Conservation (phyloP, 2,888 invertebrate species). For the Amblyjoppa fuscipennis region DNA sequence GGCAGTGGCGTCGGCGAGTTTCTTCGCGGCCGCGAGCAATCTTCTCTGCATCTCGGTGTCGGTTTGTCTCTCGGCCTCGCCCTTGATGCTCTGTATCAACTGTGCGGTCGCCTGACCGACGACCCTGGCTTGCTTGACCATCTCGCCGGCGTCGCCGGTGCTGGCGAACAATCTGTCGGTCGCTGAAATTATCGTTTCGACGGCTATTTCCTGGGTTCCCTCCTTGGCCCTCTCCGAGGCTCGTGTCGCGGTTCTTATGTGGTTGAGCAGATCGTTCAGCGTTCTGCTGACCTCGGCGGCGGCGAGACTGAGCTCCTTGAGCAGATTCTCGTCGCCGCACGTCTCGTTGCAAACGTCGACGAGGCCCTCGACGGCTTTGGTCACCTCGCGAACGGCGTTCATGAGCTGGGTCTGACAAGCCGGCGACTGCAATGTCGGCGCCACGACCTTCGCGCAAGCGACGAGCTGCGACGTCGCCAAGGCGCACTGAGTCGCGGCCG, state of each 20-base stretch:
- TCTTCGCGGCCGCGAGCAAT: slow-evolving; percentile 97
- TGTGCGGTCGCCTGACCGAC: slow-evolving; percentile 98
- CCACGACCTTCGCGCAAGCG: slow-evolving; percentile 97
- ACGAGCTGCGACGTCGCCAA: slow-evolving; percentile 98
- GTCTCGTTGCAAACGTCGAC: slow-evolving; percentile 93
- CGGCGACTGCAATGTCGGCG: slow-evolving; percentile 92
- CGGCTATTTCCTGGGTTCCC: slow-evolving; percentile 90
- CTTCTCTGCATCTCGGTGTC: slow-evolving; percentile 96
- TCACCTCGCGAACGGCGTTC: slow-evolving; percentile 96
- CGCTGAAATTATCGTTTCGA: slow-evolving; percentile 95
- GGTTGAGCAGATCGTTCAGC: slow-evolving; percentile 94
- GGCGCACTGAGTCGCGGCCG: slow-evolving; percentile 98
- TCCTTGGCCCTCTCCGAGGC: slow-evolving; percentile 89
- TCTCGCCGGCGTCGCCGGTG: slow-evolving; percentile 95
- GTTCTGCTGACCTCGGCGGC: slow-evolving; percentile 96
- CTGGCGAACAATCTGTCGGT: slow-evolving; percentile 95
- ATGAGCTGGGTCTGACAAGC: slow-evolving; percentile 96
- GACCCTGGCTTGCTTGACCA: slow-evolving; percentile 96
- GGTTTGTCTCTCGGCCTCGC: slow-evolving; percentile 95
- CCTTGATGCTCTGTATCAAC: slow-evolving; percentile 96
- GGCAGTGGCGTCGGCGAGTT: slow-evolving; percentile 98
- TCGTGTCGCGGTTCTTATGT: slow-evolving; percentile 91
- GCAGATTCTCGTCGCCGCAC: slow-evolving; percentile 89
- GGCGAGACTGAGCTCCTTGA: slow-evolving; percentile 92
- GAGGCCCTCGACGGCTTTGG: slow-evolving; percentile 95